Evolutionary conservation across 1,140 invertebrate genomes (phyloP), one percentile per base, ranked within the genome.

Genomic region (Orchesella cincta): DNA sequence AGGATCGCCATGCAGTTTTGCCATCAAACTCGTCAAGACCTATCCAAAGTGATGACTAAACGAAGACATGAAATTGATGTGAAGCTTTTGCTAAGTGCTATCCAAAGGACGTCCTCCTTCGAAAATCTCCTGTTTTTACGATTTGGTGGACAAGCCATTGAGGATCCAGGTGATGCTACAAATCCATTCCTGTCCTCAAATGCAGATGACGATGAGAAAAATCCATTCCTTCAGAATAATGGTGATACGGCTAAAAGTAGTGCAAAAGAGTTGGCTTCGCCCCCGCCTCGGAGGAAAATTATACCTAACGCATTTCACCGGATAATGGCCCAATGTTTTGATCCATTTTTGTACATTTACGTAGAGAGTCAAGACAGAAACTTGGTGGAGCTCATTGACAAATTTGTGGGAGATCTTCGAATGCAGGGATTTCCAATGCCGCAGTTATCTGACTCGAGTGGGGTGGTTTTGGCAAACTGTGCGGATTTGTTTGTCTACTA

Each of bases 1-100:
- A 88, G 94, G 76, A 96, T 99, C 73, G 92, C 96, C 0, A 90
- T 94, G 0, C 93, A 97, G 84, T 99, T 99, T 87, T 99, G 97
- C 84, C 88, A 91, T 76, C 86, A 90, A 26, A 93, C 92, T 0
- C 87, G 87, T 86, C 88, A 91, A 76, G 93, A 96, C 84, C 86
- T 99, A 0, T 86, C 90, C 0, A 92, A 92, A 83, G 89, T 98
- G 0, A 97, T 99, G 94, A 85, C 89, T 20, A 93, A 93, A 84
- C 88, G 97, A 79, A 89, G 89, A 67, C 86, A 88, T 36, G 96
- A 98, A 85, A 93, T 99, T 74, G 97, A 99, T 86, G 97, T 98
- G 0, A 98, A 98, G 85, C 86, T 99, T 23, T 86, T 99, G 20
- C 87, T 98, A 0, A 97, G 93, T 87, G 96, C 98, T 0, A 97